These are phyloP conservation scores for Acipenser ruthenus DNA, from an alignment of 2,797 vertebrate species.

Conservation along the genomic window DNA sequence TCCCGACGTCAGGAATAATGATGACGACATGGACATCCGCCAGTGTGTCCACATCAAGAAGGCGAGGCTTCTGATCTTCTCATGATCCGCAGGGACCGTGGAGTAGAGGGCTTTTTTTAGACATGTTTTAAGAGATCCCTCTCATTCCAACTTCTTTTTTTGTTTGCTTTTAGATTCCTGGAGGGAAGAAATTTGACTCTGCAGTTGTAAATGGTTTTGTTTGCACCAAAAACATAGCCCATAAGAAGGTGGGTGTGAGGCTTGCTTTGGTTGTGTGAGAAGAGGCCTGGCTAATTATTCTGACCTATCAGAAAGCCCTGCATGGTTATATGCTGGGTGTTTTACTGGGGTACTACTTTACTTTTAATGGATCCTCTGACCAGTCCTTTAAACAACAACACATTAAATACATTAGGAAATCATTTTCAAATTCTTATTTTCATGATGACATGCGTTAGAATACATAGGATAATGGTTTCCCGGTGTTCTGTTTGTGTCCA, in stretches of 20 bases:
- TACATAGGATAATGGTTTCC: too few species aligned
- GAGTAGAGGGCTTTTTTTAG: neutral
- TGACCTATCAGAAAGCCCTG: too few species aligned
- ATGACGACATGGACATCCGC: slow-evolving; percentile 98
- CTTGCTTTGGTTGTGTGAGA: too few species aligned
- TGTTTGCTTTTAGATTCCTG: slow-evolving; percentile 71
- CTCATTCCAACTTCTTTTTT: slow-evolving; percentile 20
- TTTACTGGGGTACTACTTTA: too few species aligned
- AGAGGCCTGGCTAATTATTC: too few species aligned
- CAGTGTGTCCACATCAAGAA: slow-evolving; percentile 97
- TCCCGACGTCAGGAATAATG: slow-evolving; percentile 88
- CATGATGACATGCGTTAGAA: slow-evolving; percentile 60
- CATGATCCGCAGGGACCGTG: neutral
- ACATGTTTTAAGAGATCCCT: slow-evolving; percentile 25
- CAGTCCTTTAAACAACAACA: too few species aligned
- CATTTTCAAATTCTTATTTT: too few species aligned
- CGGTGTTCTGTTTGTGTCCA: slow-evolving; percentile 31
- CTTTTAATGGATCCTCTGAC: too few species aligned
- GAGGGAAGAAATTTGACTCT: slow-evolving; percentile 95
- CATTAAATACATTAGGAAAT: too few species aligned
- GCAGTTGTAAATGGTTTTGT: slow-evolving; percentile 88
- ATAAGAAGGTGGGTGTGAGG: slow-evolving; percentile 80
- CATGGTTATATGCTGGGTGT: too few species aligned
- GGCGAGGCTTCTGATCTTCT: slow-evolving; percentile 43
- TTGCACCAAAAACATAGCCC: slow-evolving; percentile 96